phyloP scores from a whole-genome alignment of 2,888 invertebrate species.

The Actias luna region DNA sequence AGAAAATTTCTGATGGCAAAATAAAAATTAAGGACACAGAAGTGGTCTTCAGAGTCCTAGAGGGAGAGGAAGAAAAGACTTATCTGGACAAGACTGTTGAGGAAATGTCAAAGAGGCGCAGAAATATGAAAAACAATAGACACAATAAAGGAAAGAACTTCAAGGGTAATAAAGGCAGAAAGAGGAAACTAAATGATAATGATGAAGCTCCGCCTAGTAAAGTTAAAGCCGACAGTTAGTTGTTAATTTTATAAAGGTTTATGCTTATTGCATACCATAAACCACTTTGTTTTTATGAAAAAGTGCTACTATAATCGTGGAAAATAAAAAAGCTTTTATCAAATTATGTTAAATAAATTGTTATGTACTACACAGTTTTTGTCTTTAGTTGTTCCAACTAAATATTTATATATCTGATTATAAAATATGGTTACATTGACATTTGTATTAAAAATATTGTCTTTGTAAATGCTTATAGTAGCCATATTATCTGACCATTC shows the following conservation, averaged over 20 bases:
- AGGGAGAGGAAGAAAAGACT: constrained; percentile 87
- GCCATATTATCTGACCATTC: background rate
- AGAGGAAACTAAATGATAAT: constrained; percentile 52
- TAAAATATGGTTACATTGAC: background rate
- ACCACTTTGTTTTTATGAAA: background rate
- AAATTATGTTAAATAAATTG: background rate
- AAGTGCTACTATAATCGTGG: background rate
- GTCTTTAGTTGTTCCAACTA: background rate
- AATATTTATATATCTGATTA: background rate
- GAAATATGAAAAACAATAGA: constrained; percentile 64
- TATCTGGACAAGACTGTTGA: constrained; percentile 84
- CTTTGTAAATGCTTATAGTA: background rate
- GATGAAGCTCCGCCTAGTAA: constrained; percentile 55
- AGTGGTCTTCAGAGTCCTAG: constrained; percentile 80
- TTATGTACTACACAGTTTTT: background rate
- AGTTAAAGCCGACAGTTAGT: constrained; percentile 36
- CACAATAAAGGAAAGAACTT: constrained; percentile 55
- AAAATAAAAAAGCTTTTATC: background rate
- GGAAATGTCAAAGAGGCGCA: constrained; percentile 81
- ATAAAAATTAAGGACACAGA: constrained; percentile 77
- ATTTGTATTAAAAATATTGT: background rate
- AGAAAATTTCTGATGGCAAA: constrained; percentile 84
- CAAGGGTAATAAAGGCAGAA: constrained; percentile 57
- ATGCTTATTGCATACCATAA: background rate
- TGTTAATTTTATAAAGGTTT: background rate